Base-by-base conservation (phyloP, 2,797 vertebrate genomes). In the Smutsia temminckii region DNA sequence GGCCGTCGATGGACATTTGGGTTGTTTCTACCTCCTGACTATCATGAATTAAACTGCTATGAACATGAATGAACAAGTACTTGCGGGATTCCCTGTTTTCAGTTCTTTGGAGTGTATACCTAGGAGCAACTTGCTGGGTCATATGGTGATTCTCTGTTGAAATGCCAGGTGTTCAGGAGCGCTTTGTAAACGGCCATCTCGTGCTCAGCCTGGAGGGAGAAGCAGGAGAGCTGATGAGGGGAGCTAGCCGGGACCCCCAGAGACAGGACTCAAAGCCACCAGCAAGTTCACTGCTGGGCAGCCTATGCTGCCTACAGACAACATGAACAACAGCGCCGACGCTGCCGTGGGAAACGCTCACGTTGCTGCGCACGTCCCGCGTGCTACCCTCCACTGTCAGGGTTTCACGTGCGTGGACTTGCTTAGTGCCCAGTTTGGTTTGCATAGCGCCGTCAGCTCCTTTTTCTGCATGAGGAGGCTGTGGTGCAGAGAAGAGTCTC, bases 281-380 rank as follows among this genome's bases (percentile, higher is more conserved):
- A 4, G 32, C 37, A 2, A 1, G 4, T 23, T 17, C 3, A 1
- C 85, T 34, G 17, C 53, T 1, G 14, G 21, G n/a, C 46, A 16
- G 1, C 49, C 0, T 0, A 0, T 3, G 11, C 86, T 6, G 75
- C 11, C 63, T 0, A 0, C 42, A 10, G 9, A 29, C 3, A 27
- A 12, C 7, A 0, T 0, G 0, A 4, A 18, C 12, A 2, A 0
- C 3, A 12, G 16, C 2, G 1, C 1, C 0, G 16, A 16, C 16
- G 1, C 1, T 0, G 1, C 49, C 0, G 0, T 0, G 14, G 11
- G 34, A n/a, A 0, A 9, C 3, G 17, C 25, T 20, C 1, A 0
- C 0, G 0, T 10, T 14, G 25, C 34, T 1, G 23, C 57, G 16
- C 17, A 1, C 8, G 6, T 2, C 20, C 69, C 23, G 3, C 0